Evolutionary conservation across 2,797 vertebrate genomes (phyloP).

Genomic region (Serranus cabrilla): DNA sequence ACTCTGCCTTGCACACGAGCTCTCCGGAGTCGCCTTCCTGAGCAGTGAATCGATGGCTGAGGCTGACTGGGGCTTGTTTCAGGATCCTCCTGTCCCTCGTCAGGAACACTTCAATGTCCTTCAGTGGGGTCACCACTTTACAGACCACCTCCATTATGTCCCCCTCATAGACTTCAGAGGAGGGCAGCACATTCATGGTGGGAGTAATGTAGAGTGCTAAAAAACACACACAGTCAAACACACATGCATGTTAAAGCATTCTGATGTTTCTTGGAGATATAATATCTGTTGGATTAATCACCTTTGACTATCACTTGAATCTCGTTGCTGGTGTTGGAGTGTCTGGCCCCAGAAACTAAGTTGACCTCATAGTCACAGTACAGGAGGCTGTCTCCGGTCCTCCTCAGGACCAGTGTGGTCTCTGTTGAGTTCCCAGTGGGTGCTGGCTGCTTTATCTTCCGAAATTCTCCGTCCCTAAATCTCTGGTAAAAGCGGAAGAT

Average conservation of each 20-base stretch:
- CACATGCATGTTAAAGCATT: neutral
- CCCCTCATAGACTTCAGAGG: constrained; percentile 64
- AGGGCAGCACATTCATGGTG: constrained; percentile 67
- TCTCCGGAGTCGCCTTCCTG: constrained; percentile 68
- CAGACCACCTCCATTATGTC: constrained; percentile 74
- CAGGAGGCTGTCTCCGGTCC: constrained; percentile 54
- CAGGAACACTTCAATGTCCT: constrained; percentile 71
- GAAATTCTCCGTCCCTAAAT: neutral
- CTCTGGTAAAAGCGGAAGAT: constrained; percentile 69
- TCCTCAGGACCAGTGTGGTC: constrained; percentile 46
- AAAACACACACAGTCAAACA: constrained; percentile 42
- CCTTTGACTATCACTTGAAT: constrained; percentile 72
- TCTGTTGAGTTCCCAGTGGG: constrained; percentile 43
- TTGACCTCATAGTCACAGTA: constrained; percentile 75
- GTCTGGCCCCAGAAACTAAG: constrained; percentile 29
- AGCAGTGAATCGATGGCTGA: constrained; percentile 38
- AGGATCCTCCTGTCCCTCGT: constrained; percentile 65
- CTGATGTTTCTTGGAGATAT: neutral
- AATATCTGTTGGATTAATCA: constrained; percentile 22
- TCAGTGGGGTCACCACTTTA: constrained; percentile 32
- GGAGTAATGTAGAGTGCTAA: constrained; percentile 75
- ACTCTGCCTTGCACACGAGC: constrained; percentile 80
- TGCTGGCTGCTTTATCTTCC: constrained; percentile 23
- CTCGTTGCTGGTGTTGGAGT: constrained; percentile 73
- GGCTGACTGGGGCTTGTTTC: neutral